Evolutionary conservation across 2,797 vertebrate genomes (phyloP).

Genomic region (Distichodus sexfasciatus): DNA sequence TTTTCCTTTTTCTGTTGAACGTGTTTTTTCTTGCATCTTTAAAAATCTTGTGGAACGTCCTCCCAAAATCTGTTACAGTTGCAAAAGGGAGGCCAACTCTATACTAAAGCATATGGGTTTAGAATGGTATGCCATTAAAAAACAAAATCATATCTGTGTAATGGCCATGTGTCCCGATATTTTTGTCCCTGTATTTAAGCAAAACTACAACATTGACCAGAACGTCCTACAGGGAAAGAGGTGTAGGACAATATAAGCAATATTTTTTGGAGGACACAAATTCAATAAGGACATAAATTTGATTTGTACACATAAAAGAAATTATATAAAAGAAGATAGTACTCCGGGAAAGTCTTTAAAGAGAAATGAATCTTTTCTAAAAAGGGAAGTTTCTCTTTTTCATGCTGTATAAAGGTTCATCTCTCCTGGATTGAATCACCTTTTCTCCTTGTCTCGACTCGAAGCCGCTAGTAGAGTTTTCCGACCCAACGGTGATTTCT

Average conservation of each 20-base stretch:
- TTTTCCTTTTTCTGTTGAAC: no score
- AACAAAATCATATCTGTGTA: no score
- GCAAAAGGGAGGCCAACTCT: no score
- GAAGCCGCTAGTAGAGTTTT: not conserved
- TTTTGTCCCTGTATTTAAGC: no score
- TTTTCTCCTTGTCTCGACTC: not conserved
- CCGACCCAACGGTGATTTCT: not conserved
- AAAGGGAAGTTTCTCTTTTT: not conserved
- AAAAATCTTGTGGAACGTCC: no score
- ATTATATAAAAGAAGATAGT: conserved; percentile 11
- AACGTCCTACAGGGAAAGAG: not conserved
- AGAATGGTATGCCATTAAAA: no score
- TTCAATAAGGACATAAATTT: conserved; percentile 14
- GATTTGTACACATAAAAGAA: conserved; percentile 35
- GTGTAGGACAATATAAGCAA: not conserved
- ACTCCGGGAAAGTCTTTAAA: conserved; percentile 10
- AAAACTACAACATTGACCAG: no score
- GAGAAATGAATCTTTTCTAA: not conserved
- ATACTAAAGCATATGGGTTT: no score
- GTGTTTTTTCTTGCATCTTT: no score
- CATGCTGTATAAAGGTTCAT: not conserved
- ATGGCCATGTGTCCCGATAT: no score
- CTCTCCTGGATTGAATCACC: not conserved
- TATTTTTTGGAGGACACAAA: not conserved
- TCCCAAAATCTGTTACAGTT: no score